Conservation (phyloP, 1,140 invertebrate species). For the Bursaphelenchus mucronatus region DNA sequence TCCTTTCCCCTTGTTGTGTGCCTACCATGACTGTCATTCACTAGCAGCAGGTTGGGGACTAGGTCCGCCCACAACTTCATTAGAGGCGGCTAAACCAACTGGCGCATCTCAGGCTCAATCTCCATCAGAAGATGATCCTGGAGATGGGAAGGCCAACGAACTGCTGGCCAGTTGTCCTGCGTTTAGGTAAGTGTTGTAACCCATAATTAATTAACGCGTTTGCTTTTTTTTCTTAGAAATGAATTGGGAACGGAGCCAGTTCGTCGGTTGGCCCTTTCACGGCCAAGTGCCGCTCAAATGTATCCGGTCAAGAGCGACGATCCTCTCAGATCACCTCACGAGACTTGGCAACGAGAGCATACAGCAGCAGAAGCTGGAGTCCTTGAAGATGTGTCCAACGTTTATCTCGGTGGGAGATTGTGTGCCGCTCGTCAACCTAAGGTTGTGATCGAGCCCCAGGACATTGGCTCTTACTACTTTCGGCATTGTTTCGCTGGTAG, state of each 20-base stretch:
- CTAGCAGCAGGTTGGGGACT: slow-evolving; percentile 55
- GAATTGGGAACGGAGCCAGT: slow-evolving; percentile 57
- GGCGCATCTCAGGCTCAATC: slow-evolving; percentile 54
- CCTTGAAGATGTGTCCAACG: slow-evolving; percentile 60
- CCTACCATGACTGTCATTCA: slow-evolving; percentile 58
- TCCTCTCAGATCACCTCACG: slow-evolving; percentile 18
- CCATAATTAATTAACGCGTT: background rate
- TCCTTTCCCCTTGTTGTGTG: slow-evolving; percentile 50
- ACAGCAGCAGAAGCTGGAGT: slow-evolving; percentile 53
- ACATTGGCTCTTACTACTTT: slow-evolving; percentile 57
- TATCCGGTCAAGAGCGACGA: background rate
- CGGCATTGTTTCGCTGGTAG: slow-evolving; percentile 58
- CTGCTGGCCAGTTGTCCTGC: slow-evolving; percentile 54
- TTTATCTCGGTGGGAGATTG: slow-evolving; percentile 57
- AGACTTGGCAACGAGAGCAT: slow-evolving; percentile 60
- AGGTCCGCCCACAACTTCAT: slow-evolving; percentile 38
- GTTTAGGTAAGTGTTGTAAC: slow-evolving; percentile 37
- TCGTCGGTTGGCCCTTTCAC: slow-evolving; percentile 48
- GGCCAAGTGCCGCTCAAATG: slow-evolving; percentile 20
- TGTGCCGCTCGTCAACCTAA: slow-evolving; percentile 56
- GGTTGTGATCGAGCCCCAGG: slow-evolving; percentile 58
- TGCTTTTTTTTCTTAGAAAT: slow-evolving; percentile 37
- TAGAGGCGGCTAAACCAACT: slow-evolving; percentile 49
- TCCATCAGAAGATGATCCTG: slow-evolving; percentile 55
- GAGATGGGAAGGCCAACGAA: slow-evolving; percentile 59